A percentile compares a stretch with the other conserved stretches of the same genome.
phyloP scores from a whole-genome alignment of 2,797 vertebrate genomes.

The Onychomys leucogaster region DNA sequence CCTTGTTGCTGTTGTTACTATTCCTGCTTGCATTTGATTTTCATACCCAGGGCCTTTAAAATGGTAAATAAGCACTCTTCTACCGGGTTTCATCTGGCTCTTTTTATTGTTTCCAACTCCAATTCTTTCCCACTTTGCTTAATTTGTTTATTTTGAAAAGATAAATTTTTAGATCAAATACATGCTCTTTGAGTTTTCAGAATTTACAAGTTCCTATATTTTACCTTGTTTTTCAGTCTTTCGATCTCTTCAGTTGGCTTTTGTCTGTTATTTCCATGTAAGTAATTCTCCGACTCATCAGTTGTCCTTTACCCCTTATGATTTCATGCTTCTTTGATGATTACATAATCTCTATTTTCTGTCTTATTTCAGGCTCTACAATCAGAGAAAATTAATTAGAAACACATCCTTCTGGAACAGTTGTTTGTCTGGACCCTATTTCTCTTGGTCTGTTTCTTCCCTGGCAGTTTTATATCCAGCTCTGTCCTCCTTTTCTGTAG shows the following conservation, averaged over 20 bases:
- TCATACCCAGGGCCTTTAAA: neutral
- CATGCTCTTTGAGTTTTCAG: neutral
- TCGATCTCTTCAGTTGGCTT: neutral
- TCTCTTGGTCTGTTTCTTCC: neutral
- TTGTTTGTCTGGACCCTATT: neutral
- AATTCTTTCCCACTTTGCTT: neutral
- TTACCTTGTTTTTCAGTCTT: neutral
- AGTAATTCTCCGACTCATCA: neutral
- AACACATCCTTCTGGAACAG: neutral
- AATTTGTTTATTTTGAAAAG: neutral
- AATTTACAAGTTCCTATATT: neutral
- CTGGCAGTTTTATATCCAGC: neutral
- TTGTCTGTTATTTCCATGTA: neutral
- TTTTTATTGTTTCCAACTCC: neutral
- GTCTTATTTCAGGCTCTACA: neutral
- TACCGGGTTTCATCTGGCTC: neutral
- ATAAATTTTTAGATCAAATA: slow-evolving; percentile 21
- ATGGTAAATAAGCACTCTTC: neutral
- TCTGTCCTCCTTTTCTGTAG: slow-evolving; percentile 2
- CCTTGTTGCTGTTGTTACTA: neutral
- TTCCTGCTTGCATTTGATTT: neutral
- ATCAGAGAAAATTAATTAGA: slow-evolving; percentile 10
- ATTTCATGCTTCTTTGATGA: neutral
- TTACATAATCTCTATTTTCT: neutral
- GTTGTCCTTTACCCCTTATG: neutral